Conservation (phyloP, 2,888 invertebrate genomes). For the Esperia sulphurella region DNA sequence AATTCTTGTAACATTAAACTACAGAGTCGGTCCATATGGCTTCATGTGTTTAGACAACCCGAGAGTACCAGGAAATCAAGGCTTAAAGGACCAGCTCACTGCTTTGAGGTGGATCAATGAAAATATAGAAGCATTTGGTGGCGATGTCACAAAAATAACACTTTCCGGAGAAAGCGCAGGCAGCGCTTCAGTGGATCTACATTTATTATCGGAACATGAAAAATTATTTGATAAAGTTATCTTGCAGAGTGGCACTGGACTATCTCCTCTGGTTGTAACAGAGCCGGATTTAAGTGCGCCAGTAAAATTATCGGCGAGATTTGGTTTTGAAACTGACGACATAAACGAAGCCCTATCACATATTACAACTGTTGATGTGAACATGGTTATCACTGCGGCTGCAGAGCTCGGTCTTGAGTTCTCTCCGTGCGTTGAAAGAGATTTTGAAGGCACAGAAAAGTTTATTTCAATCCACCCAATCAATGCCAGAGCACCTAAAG, state of each 20-base stretch:
- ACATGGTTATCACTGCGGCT: constrained; percentile 17
- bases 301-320: constrained; percentile 12
- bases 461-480: constrained; percentile 16
- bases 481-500: constrained; percentile 4
- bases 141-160: constrained; percentile 29
- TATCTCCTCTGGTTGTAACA: constrained; percentile 10
- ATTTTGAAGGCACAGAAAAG: constrained; percentile 14
- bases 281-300: constrained; percentile 13
- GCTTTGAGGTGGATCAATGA: constrained; percentile 34
- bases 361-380: constrained; percentile 8
- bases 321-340: constrained; percentile 15
- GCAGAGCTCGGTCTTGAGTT: constrained; percentile 11
- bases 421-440: constrained; percentile 18
- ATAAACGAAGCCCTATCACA: constrained; percentile 12
- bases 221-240: constrained; percentile 28
- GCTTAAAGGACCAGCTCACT: constrained; percentile 32
- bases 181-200: constrained; percentile 25
- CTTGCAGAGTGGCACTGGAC: constrained; percentile 19
- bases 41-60: constrained; percentile 34
- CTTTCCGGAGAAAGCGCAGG: constrained; percentile 36
- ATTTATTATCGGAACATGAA: constrained; percentile 24
- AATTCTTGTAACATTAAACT: constrained; percentile 32
- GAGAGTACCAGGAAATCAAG: constrained; percentile 34
- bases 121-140: constrained; percentile 37
- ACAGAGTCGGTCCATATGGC: constrained; percentile 34